Conservation (phyloP, 2,113 vertebrate species). For the Platichthys flesus region DNA sequence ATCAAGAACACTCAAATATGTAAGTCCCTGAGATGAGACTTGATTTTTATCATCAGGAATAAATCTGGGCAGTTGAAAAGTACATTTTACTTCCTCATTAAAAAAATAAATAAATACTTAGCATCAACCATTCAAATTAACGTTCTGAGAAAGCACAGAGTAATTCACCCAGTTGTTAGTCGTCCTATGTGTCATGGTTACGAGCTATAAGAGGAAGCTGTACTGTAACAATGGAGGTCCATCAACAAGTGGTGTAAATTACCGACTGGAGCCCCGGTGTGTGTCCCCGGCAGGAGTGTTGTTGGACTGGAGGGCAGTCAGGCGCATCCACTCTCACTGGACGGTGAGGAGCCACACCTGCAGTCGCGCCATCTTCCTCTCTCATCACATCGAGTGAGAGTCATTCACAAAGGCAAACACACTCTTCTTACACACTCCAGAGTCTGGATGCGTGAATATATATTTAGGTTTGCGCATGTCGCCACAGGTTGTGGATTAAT, state of each 20-base stretch:
- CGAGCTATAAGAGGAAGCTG: neutral
- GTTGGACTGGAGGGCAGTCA: conserved; percentile 57
- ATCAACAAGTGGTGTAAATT: conserved; percentile 49
- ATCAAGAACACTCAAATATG: too few species aligned
- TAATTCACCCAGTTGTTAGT: neutral
- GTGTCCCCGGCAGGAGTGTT: conserved; percentile 41
- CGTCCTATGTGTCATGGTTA: neutral
- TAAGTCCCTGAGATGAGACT: too few species aligned
- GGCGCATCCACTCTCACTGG: conserved; percentile 64
- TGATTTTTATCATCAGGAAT: too few species aligned
- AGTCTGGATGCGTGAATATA: conserved; percentile 3
- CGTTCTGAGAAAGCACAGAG: neutral
- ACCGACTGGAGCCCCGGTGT: conserved; percentile 41
- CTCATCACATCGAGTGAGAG: conserved; percentile 72
- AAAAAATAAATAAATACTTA: too few species aligned
- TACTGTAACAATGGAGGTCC: conserved; percentile 47
- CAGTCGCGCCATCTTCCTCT: conserved; percentile 70
- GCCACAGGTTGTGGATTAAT: conserved; percentile 30
- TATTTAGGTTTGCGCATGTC: conserved; percentile 25
- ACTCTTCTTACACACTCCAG: conserved; percentile 8
- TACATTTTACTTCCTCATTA: neutral
- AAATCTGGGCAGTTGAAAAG: too few species aligned
- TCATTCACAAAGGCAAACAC: conserved; percentile 62
- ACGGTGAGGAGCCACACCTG: conserved; percentile 65
- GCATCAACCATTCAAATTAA: neutral